Evolutionary conservation across 2,797 vertebrate species (phyloP), one percentile per base, ranked within the genome.

Genomic region (Melanotaenia nigrans): DNA sequence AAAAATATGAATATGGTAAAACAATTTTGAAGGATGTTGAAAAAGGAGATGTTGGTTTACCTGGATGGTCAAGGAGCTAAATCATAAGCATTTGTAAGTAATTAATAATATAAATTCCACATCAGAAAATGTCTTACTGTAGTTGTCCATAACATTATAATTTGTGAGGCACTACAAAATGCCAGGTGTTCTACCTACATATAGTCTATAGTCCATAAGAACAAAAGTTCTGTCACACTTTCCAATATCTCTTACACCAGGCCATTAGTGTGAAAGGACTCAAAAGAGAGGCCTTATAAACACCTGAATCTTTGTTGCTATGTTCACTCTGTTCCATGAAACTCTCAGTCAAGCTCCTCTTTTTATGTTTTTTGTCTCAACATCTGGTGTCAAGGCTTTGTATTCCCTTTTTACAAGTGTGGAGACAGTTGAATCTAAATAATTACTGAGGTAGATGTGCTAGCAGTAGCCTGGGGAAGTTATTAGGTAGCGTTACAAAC

Each of bases 401-500:
- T 25, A 71, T 76, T 53, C 62, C 25, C 16, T 35, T 78, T 81
- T 82, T 73, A 58, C 60, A 67, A 65, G 68, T 77, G 68, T 57
- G 71, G 53, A 89, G 75, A 83, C 77, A 80, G 83, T 35, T 77
- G 70, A 77, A 84, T 71, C 56, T 71, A 76, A 83, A 73, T 85
- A 85, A 86, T 89, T 86, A 83, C 68, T 28, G 65, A 79, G 72
- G 65, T 65, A 51, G 68, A 72, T 69, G 49, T 78, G 75, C 20
- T 1, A 61, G 73, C 62, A 61, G 74, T 76, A 81, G 73, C 75
- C 62, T 80, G 70, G 76, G 66, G 58, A 79, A 61, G 68, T 82
- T 84, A 77, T 79, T 77, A 83, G 65, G 71, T 59, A 33, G 69
- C 47, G 75, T 67, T 74, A 78, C 55, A 76, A 85, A 81, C 78